Evolutionary conservation across 2,888 invertebrate genomes (phyloP), one percentile per base, ranked within the genome.

Genomic region (Xestia sexstrigata): DNA sequence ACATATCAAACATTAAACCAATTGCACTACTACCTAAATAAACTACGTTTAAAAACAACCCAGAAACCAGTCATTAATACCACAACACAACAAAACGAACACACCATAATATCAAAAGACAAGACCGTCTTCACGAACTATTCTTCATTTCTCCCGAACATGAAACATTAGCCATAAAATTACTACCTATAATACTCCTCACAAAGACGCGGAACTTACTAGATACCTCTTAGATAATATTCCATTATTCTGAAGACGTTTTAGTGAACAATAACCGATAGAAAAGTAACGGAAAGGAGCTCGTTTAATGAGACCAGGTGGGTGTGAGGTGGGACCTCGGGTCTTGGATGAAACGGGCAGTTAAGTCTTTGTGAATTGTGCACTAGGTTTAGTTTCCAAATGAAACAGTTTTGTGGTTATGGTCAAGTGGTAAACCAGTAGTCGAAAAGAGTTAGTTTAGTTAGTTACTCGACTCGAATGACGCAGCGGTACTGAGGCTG

Each of bases 301-400:
- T 89, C 74, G 79, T 89, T 87, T 90, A 92, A 91, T 90, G 89
- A 90, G 90, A 81, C 70, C 77, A 81, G 76, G 84, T 83, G 79
- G 85, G 72, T 70, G 76, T 62, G 77, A 74, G 62, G 30, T 65
- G 60, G 55, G 39, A 62, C 30, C 23, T 23, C 39, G 9, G 23
- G 13, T n/a, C 65, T 67, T 49, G 58, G 26, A 72, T 70, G 47
- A 76, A 58, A 65, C 45, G 26, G 35, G 47, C 23, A 45, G 55
- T 58, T 42, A 81, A 47, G 7, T 42, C 60, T 52, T 55, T 67
- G 42, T 76, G 42, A 55, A 55, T 30, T 65, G 23, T 68, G 39
- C 17, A 42, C 52, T 65, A 47, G 30, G n/a, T 45, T 42, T 23
- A 13, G 3, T 42, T 45, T 8, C 3, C 2, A n/a, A 70, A 69